Percentiles rank a stretch among this genome's conserved stretches.
Conservation (phyloP, 2,888 invertebrate genomes). For the Nipponacmea schrenckii region DNA sequence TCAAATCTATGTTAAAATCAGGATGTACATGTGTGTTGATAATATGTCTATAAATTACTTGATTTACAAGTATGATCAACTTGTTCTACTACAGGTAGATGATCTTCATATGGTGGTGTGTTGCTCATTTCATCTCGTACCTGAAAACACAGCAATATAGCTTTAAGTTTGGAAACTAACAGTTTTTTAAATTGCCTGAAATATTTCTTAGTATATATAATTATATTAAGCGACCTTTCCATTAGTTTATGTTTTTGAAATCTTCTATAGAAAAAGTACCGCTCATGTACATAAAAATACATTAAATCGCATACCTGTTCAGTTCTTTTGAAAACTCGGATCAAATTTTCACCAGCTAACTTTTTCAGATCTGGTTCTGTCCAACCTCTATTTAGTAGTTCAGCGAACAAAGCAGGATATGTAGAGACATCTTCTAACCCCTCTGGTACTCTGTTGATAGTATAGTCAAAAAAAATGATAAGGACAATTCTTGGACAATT, state of each 20-base stretch:
- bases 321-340: constrained; percentile 70
- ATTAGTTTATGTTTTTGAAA: too few relatives aligned
- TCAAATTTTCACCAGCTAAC: constrained; percentile 72
- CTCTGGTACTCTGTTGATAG: constrained; percentile 69
- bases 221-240: neutral
- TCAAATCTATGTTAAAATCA: too few relatives aligned
- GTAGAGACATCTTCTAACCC: constrained; percentile 74
- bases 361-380: constrained; percentile 72
- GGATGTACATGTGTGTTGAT: too few relatives aligned
- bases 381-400: constrained; percentile 74
- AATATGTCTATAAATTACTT: too few relatives aligned
- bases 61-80: too few relatives aligned
- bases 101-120: neutral
- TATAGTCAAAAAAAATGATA: too few relatives aligned
- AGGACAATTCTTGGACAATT: too few relatives aligned
- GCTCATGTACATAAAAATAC: neutral
- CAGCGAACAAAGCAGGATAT: constrained; percentile 75
- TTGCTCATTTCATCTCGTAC: neutral
- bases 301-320: constrained; percentile 39
- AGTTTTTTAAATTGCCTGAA: too few relatives aligned
- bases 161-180: too few relatives aligned
- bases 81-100: neutral
- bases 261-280: neutral
- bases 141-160: neutral
- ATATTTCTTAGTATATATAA: too few relatives aligned